phyloP scores from a whole-genome alignment of 1,140 invertebrate genomes.

The Sarcophaga bullata region DNA sequence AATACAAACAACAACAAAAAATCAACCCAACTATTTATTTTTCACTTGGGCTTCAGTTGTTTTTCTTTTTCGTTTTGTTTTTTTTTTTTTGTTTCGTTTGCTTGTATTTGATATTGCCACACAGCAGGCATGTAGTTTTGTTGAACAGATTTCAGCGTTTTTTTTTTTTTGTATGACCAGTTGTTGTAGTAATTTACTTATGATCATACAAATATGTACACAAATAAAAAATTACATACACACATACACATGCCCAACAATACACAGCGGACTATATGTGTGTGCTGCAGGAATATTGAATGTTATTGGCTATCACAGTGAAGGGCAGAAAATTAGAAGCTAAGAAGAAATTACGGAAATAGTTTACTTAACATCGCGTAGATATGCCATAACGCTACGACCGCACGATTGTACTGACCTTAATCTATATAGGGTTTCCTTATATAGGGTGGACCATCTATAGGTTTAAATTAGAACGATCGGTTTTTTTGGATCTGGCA shows the following conservation, averaged over 20 bases:
- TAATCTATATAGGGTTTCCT: no score
- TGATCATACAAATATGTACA: slow-evolving; percentile 6
- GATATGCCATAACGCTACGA: no score
- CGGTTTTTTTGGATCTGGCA: no score
- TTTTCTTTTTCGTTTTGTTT: neutral
- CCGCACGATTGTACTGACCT: no score
- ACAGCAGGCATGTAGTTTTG: slow-evolving; percentile 18
- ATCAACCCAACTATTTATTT: slow-evolving; percentile 12
- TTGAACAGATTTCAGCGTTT: neutral
- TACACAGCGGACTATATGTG: neutral
- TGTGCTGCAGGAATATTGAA: neutral
- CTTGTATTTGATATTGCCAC: neutral
- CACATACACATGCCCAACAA: no score
- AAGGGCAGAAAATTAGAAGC: neutral
- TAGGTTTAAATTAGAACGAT: no score
- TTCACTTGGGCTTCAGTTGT: neutral
- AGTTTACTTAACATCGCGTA: no score
- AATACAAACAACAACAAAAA: neutral
- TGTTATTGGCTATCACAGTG: neutral
- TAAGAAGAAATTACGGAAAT: no score
- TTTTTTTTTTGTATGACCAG: neutral
- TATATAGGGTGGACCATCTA: no score
- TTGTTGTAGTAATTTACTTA: slow-evolving; percentile 24
- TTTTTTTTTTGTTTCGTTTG: no score
- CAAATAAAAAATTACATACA: no score